Percentiles rank a stretch among this genome's conserved stretches.
These are phyloP conservation scores for Polyommatus iphigenia DNA, from an alignment of 2,888 invertebrate species.

Conservation along the genomic window DNA sequence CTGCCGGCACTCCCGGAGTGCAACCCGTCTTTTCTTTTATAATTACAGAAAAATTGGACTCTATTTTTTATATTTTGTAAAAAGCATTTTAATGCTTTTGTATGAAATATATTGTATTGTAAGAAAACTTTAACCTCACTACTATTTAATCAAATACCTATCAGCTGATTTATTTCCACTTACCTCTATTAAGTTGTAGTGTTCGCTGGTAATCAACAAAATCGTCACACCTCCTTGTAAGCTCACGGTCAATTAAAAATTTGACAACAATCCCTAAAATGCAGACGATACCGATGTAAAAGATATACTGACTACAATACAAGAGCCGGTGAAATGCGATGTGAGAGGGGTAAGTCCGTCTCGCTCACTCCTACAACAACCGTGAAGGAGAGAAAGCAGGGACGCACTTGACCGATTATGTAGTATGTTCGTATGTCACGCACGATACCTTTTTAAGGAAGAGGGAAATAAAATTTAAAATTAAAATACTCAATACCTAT, in stretches of 20 bases:
- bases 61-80: background rate
- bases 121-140: too few species aligned
- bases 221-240: conserved; percentile 50
- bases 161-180: conserved; percentile 2
- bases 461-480: conserved; percentile 33
- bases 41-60: background rate
- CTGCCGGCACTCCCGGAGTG: too few species aligned
- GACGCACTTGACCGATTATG: conserved; percentile 69
- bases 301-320: conserved; percentile 63
- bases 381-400: conserved; percentile 60
- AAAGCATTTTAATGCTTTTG: too few species aligned
- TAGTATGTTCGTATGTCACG: conserved; percentile 69
- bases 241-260: conserved; percentile 58
- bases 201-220: background rate
- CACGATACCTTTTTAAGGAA: conserved; percentile 43
- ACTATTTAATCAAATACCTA: background rate
- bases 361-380: conserved; percentile 53
- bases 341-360: conserved; percentile 63
- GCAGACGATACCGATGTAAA: conserved; percentile 65
- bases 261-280: conserved; percentile 63
- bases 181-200: background rate
- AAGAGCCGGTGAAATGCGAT: conserved; percentile 73
- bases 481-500: conserved; percentile 26
- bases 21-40: too few species aligned
- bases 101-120: too few species aligned